Evolutionary conservation across 2,797 vertebrate species (phyloP).

Genomic region (Glyptemys insculpta): DNA sequence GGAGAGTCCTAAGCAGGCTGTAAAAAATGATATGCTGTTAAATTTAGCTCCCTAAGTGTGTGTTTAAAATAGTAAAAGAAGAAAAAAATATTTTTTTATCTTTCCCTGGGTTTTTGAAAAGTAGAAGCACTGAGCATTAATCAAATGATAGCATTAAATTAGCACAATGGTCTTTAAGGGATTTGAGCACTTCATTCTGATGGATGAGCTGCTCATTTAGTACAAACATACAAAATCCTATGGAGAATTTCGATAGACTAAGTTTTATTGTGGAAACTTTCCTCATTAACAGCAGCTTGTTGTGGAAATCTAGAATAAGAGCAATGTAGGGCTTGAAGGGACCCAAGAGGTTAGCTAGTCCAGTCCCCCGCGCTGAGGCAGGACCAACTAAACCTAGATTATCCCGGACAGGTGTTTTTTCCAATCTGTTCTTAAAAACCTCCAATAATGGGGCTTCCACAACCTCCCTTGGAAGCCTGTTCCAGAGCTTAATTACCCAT

Average conservation of each 20-base stretch:
- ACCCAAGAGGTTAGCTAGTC: background rate
- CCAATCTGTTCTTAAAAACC: background rate
- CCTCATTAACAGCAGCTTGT: conserved; percentile 1
- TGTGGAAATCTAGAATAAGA: background rate
- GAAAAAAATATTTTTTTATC: background rate
- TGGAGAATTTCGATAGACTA: conserved; percentile 26
- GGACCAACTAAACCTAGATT: background rate
- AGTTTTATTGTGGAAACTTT: conserved; percentile 44
- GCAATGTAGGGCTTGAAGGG: background rate
- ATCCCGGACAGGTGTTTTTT: background rate
- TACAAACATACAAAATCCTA: conserved; percentile 21
- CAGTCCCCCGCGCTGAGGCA: background rate
- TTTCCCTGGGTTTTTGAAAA: conserved; percentile 21
- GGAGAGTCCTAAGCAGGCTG: background rate
- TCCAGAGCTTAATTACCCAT: background rate
- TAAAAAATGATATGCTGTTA: conserved; percentile 13
- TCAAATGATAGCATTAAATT: conserved; percentile 54
- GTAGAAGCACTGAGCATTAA: conserved; percentile 10
- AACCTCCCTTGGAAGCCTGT: background rate
- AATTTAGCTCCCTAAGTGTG: background rate
- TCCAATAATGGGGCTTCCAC: background rate
- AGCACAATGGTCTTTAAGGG: conserved; percentile 42
- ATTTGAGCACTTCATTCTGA: conserved; percentile 50
- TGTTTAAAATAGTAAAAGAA: background rate
- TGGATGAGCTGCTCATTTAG: conserved; percentile 42